A percentile compares a stretch with the other conserved stretches of the same genome.
These are phyloP conservation scores for Lycaon pictus DNA, from an alignment of 2,113 vertebrate genomes.

Conservation along the genomic window DNA sequence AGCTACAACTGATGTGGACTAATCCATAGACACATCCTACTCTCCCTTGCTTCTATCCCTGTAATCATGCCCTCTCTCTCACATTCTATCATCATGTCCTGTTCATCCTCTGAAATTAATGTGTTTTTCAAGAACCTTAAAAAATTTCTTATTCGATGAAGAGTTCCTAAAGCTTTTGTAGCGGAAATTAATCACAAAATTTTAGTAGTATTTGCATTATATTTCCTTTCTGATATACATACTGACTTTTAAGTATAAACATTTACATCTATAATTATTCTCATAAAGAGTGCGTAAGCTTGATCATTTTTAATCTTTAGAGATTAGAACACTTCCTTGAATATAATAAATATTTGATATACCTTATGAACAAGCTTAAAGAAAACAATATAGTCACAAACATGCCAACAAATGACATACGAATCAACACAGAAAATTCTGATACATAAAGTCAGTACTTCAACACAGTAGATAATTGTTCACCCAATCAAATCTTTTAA, in stretches of 20 bases:
- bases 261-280: background rate
- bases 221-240: background rate
- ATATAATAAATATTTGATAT: background rate
- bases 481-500: background rate
- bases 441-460: background rate
- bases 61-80: background rate
- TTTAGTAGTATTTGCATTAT: background rate
- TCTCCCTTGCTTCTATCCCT: background rate
- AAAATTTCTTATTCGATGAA: background rate
- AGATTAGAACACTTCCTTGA: background rate
- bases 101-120: background rate
- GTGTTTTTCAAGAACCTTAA: background rate
- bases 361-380: background rate
- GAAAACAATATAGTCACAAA: constrained; percentile 12
- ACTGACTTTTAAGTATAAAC: constrained; percentile 22
- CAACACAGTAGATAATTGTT: background rate
- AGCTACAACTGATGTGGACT: background rate
- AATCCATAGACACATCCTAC: background rate
- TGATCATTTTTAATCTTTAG: constrained; percentile 43
- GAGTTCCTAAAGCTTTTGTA: background rate
- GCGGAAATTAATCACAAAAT: background rate
- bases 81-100: background rate
- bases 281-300: background rate
- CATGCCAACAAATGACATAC: background rate
- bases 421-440: background rate